phyloP scores from a whole-genome alignment of 2,888 invertebrate species.

The Phania funesta region DNA sequence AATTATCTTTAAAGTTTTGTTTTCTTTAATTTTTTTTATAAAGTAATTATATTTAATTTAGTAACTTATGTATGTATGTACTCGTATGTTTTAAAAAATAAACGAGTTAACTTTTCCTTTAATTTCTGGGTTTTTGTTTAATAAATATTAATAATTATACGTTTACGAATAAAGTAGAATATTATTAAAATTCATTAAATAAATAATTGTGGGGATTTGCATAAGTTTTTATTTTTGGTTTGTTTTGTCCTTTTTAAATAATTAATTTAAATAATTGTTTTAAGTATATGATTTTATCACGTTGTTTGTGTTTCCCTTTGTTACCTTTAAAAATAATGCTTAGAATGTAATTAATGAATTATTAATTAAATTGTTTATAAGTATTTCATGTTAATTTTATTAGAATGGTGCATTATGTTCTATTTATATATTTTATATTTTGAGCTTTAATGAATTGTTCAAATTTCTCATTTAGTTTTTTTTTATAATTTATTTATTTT shows the following conservation, averaged over 20 bases:
- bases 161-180: slow-evolving; percentile 29
- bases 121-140: slow-evolving; percentile 2
- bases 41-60: slow-evolving; percentile 34
- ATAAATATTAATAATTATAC: slow-evolving; percentile 33
- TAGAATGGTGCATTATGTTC: slow-evolving; percentile 55
- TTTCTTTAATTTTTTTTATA: slow-evolving; percentile 12
- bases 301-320: slow-evolving; percentile 75
- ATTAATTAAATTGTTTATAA: slow-evolving; percentile 5
- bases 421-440: slow-evolving; percentile 57
- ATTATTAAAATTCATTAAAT: slow-evolving; percentile 24
- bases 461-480: slow-evolving; percentile 12
- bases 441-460: slow-evolving; percentile 57
- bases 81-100: slow-evolving; percentile 66
- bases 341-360: slow-evolving; percentile 48
- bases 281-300: slow-evolving; percentile 71
- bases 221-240: slow-evolving; percentile 37
- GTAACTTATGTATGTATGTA: slow-evolving; percentile 26
- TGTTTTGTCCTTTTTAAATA: slow-evolving; percentile 35
- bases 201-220: background rate
- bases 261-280: slow-evolving; percentile 68
- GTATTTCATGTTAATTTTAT: slow-evolving; percentile 42
- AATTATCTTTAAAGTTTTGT: background rate
- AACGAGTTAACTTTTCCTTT: slow-evolving; percentile 63
- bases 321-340: slow-evolving; percentile 70
- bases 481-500: background rate